These are phyloP conservation scores for Potamarius usumacintae DNA, from an alignment of 2,113 vertebrate species.

Conservation along the genomic window DNA sequence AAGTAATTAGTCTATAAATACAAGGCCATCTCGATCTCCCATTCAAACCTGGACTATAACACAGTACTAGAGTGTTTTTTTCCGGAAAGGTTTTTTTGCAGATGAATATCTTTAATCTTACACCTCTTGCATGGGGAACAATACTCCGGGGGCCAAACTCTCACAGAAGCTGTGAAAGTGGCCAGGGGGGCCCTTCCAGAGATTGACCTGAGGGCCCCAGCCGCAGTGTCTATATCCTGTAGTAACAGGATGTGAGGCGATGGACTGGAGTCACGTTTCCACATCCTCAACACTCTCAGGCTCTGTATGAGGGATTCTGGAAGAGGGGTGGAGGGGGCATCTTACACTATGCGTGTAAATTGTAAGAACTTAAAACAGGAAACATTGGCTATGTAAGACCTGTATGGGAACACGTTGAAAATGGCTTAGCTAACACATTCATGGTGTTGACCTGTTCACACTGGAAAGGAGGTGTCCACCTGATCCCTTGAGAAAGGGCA, in stretches of 20 bases:
- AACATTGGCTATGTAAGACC: constrained; percentile 39
- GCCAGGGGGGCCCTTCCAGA: constrained; percentile 43
- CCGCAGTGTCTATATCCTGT: constrained; percentile 71
- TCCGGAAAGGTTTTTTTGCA: constrained; percentile 70
- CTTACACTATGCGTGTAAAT: constrained; percentile 25
- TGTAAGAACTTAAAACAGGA: constrained; percentile 26
- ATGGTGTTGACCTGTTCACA: constrained; percentile 58
- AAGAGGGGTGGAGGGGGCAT: constrained; percentile 5
- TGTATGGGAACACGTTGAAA: constrained; percentile 43
- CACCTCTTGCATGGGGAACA: constrained; percentile 63
- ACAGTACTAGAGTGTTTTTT: constrained; percentile 70
- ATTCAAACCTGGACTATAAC: constrained; percentile 44
- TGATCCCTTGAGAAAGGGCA: constrained; percentile 74
- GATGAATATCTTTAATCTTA: constrained; percentile 60
- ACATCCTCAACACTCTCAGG: constrained; percentile 61
- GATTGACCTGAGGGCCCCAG: constrained; percentile 59
- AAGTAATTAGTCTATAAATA: constrained; percentile 70
- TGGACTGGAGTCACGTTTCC: constrained; percentile 70
- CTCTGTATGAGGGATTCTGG: neutral
- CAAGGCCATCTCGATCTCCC: constrained; percentile 55
- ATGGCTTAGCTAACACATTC: constrained; percentile 49
- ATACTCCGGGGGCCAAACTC: constrained; percentile 61
- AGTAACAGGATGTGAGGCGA: constrained; percentile 72
- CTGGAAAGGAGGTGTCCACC: constrained; percentile 60
- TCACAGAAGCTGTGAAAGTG: constrained; percentile 63